Evolutionary conservation across 2,113 vertebrate species (phyloP).

Genomic region (Peucedramus taeniatus): DNA sequence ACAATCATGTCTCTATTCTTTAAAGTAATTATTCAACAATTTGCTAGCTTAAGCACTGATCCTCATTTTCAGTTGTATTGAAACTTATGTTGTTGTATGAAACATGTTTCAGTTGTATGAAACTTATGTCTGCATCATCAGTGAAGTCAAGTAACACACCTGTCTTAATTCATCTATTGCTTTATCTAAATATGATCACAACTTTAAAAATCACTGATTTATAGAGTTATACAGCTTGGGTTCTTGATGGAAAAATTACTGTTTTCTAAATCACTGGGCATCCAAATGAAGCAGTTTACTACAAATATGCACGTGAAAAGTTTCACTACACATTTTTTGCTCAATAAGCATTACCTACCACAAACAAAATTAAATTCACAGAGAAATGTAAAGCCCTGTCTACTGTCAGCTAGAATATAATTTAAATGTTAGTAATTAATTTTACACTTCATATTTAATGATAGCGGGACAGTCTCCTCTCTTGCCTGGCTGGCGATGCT

Average conservation of each 20-base stretch:
- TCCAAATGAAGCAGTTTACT: background rate
- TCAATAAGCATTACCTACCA: background rate
- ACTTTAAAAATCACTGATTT: background rate
- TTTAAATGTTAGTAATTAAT: background rate
- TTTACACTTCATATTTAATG: background rate
- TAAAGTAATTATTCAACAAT: background rate
- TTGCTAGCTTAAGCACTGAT: background rate
- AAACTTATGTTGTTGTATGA: no score
- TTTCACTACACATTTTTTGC: background rate
- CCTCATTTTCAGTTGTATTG: background rate
- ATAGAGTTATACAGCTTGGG: background rate
- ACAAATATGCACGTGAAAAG: background rate
- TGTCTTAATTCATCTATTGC: background rate
- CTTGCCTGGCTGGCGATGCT: fast-evolving
- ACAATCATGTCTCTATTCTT: background rate
- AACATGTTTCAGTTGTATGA: no score
- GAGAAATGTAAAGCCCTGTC: background rate
- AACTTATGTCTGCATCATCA: background rate
- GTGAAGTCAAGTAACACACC: background rate
- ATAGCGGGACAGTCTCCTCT: fast-evolving
- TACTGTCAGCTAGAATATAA: background rate
- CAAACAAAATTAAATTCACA: background rate
- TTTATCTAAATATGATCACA: background rate
- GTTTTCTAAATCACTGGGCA: background rate
- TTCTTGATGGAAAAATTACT: background rate